Percentiles rank a stretch among this genome's conserved stretches.
These are phyloP conservation scores for Lithobates sylvaticus DNA, from an alignment of 2,797 vertebrate genomes.

Conservation along the genomic window DNA sequence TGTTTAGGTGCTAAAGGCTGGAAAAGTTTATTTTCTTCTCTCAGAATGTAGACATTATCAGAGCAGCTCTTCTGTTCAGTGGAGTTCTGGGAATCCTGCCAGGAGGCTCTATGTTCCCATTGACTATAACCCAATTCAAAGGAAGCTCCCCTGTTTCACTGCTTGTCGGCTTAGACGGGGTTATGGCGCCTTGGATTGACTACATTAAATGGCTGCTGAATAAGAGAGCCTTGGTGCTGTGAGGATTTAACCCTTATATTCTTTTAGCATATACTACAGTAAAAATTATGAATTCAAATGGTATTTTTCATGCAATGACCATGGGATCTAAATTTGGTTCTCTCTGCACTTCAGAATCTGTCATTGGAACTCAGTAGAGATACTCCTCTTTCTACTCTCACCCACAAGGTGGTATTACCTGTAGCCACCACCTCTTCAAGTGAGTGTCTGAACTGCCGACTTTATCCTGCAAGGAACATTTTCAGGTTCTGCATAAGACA, in stretches of 20 bases:
- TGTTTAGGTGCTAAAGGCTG: not conserved
- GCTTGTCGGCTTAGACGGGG: not conserved
- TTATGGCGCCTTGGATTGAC: conserved; percentile 3
- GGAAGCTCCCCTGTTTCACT: not conserved
- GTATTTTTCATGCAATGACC: no score
- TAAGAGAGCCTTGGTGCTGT: not conserved
- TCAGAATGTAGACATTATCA: not conserved
- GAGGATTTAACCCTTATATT: not conserved
- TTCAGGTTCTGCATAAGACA: no score
- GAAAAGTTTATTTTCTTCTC: not conserved
- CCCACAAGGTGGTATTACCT: no score
- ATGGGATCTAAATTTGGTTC: no score
- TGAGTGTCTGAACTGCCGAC: no score
- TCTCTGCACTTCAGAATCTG: no score
- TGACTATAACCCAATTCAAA: conserved; percentile 7
- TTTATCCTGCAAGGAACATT: no score
- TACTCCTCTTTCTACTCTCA: no score
- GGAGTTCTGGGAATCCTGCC: conserved; percentile 24
- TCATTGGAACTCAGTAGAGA: no score
- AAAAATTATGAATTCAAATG: not conserved
- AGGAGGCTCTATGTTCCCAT: conserved; percentile 25
- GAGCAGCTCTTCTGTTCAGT: conserved; percentile 20
- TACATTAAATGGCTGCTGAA: not conserved
- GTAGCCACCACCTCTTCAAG: no score
- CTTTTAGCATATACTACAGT: not conserved